phyloP scores from a whole-genome alignment of 2,113 vertebrate genomes.

The Cyprinodon tularosa region DNA sequence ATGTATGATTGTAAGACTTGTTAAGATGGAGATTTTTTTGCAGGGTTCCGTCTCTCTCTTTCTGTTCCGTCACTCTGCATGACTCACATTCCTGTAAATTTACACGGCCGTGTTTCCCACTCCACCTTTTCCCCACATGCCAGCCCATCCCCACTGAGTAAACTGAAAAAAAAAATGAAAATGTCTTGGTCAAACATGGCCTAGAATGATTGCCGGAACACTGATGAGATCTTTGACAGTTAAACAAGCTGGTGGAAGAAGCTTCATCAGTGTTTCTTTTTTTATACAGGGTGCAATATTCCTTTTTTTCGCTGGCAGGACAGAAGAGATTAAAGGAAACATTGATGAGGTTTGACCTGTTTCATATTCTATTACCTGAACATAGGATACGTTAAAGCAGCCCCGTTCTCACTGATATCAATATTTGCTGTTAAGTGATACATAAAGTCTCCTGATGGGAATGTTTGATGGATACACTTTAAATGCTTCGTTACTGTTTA shows the following conservation, averaged over 20 bases:
- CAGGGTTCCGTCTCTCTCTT: not conserved
- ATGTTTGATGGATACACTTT: not conserved
- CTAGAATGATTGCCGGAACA: conserved; percentile 11
- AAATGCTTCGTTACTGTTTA: too few species aligned
- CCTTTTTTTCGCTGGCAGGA: conserved; percentile 85
- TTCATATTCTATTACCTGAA: not conserved
- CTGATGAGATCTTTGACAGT: not conserved
- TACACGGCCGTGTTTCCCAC: conserved; percentile 20
- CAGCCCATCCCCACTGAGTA: conserved; percentile 69
- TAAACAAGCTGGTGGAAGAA: not conserved
- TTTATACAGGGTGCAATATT: conserved; percentile 83
- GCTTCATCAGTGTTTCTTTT: not conserved
- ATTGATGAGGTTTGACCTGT: conserved; percentile 80
- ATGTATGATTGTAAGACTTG: too few species aligned
- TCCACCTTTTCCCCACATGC: conserved; percentile 56
- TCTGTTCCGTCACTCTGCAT: not conserved
- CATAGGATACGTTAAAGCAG: not conserved
- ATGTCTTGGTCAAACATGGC: conserved; percentile 34
- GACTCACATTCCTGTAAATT: conserved; percentile 29
- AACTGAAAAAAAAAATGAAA: conserved; percentile 34
- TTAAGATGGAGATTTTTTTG: too few species aligned
- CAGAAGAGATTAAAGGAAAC: conserved; percentile 86
- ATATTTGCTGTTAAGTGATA: not conserved
- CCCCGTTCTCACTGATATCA: not conserved
- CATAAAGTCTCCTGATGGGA: not conserved